Conservation (phyloP, 2,888 invertebrate genomes). For the Volucella inanis region DNA sequence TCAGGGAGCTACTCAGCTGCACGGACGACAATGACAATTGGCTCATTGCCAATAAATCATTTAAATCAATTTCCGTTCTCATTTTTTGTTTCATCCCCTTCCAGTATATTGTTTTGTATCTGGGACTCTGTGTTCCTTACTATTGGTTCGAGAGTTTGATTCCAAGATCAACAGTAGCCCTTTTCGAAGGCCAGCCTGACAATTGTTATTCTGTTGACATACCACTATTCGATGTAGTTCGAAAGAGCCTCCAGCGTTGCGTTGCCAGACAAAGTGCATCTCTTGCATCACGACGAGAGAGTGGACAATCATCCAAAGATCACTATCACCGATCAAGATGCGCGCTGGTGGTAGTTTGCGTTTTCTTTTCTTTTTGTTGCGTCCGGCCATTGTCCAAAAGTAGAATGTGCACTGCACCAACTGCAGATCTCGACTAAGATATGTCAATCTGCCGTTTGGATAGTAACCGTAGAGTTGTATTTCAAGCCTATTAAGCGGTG, state of each 20-base stretch:
- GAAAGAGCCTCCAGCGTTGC: conserved; percentile 1
- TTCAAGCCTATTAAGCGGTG: conserved; percentile 58
- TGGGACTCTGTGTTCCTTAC: conserved; percentile 31
- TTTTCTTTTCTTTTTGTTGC: conserved; percentile 17
- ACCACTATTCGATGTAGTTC: conserved; percentile 4
- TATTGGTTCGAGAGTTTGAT: conserved; percentile 31
- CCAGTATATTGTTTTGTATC: background rate
- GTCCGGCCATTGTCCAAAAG: conserved; percentile 57
- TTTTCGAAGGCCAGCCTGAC: conserved; percentile 50
- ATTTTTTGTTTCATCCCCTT: conserved; percentile 52
- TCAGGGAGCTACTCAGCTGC: conserved; percentile 43
- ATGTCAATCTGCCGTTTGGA: conserved; percentile 61
- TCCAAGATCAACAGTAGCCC: conserved; percentile 45
- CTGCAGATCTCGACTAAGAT: conserved; percentile 64
- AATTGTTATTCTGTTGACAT: conserved; percentile 72
- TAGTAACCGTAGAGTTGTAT: conserved; percentile 21
- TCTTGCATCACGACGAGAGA: conserved; percentile 69
- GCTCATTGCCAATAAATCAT: conserved; percentile 79
- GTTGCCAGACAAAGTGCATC: conserved; percentile 46
- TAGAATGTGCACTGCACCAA: conserved; percentile 54
- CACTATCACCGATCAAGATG: conserved; percentile 65
- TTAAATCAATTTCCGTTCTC: conserved; percentile 81
- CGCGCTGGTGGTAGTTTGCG: conserved; percentile 25
- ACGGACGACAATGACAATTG: conserved; percentile 70
- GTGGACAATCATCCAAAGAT: conserved; percentile 57